These are phyloP conservation scores for Idaea dimidiata DNA, from an alignment of 2,888 invertebrate species.

Conservation along the genomic window DNA sequence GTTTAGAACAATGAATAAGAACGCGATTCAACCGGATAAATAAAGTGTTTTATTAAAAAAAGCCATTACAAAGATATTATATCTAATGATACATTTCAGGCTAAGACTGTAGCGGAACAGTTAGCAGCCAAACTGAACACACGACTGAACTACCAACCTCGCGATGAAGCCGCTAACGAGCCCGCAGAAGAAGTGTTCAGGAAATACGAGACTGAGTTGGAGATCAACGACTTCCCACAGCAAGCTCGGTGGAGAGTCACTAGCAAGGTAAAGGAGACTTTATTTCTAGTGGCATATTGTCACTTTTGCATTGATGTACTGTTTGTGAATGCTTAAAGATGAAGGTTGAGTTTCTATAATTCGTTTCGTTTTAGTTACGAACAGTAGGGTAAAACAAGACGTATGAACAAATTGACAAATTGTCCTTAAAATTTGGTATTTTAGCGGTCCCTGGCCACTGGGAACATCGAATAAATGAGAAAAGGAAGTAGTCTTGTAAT, in stretches of 20 bases:
- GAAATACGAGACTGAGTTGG: slow-evolving; percentile 98
- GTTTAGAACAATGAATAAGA: too few species aligned
- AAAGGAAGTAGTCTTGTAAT: too few species aligned
- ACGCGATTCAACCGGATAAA: too few species aligned
- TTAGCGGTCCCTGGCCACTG: too few species aligned
- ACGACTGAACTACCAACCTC: slow-evolving; percentile 97
- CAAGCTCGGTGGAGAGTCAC: slow-evolving; percentile 99
- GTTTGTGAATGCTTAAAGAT: too few species aligned
- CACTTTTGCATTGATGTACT: background rate
- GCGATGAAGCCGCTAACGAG: slow-evolving; percentile 84
- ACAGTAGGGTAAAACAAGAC: too few species aligned
- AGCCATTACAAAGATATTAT: background rate
- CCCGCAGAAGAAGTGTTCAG: slow-evolving; percentile 88
- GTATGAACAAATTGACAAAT: too few species aligned
- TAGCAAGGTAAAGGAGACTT: slow-evolving; percentile 84
- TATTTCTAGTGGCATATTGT: background rate
- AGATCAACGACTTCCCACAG: slow-evolving; percentile 99
- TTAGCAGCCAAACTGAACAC: slow-evolving; percentile 98
- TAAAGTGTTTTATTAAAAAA: too few species aligned
- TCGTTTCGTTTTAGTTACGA: too few species aligned
- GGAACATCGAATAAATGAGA: too few species aligned
- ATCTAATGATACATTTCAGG: slow-evolving; percentile 58
- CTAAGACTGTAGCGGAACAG: slow-evolving; percentile 98
- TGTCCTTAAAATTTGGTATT: too few species aligned
- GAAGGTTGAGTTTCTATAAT: too few species aligned